Percentiles rank a stretch among this genome's conserved stretches.
These are phyloP conservation scores for Spinus olivaceus DNA, from an alignment of 2,797 vertebrate genomes.

Conservation along the genomic window DNA sequence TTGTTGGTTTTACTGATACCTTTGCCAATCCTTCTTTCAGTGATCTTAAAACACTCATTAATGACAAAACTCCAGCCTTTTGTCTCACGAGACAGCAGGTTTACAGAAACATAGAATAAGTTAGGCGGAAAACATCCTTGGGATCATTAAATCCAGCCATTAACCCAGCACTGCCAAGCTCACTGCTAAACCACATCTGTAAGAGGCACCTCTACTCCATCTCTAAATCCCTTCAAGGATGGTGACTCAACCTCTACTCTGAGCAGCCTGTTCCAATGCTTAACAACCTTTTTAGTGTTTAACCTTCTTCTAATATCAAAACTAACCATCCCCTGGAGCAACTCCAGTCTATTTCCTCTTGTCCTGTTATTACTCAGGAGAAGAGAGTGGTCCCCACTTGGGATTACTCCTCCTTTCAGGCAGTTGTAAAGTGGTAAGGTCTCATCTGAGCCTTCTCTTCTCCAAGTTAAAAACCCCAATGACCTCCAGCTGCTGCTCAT, in stretches of 20 bases:
- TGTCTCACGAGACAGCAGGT: neutral
- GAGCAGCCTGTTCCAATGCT: neutral
- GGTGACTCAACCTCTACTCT: neutral
- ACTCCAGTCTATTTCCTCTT: neutral
- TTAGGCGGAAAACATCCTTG: neutral
- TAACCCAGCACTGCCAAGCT: neutral
- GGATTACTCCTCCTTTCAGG: neutral
- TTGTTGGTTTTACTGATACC: neutral
- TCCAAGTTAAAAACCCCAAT: rapidly evolving
- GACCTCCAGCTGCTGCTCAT: neutral
- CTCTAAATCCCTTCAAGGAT: neutral
- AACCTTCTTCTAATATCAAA: neutral
- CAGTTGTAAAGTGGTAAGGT: neutral
- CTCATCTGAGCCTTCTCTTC: neutral
- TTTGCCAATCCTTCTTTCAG: neutral
- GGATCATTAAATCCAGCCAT: neutral
- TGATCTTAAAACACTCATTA: neutral
- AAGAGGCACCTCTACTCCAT: neutral
- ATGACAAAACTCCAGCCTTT: neutral
- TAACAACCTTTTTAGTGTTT: neutral
- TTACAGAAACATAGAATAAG: neutral
- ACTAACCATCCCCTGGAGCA: neutral
- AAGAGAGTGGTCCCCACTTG: too few species aligned
- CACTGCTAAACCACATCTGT: rapidly evolving
- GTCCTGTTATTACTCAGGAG: neutral